Conservation (phyloP, 2,113 vertebrate genomes). For the Ageneiosus marmoratus region DNA sequence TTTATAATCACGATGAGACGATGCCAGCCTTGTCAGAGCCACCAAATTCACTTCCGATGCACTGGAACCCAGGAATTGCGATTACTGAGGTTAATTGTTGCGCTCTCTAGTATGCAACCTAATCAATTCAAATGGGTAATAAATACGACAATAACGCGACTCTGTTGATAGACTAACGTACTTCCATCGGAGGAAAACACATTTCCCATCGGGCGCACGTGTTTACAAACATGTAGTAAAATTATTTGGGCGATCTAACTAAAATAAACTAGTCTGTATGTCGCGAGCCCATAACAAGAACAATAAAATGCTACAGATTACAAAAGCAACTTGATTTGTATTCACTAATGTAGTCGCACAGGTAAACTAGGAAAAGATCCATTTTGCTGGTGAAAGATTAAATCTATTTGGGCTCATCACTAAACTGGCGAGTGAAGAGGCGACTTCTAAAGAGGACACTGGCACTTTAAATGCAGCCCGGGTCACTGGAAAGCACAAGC, state of each 20-base stretch:
- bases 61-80: slow-evolving; percentile 43
- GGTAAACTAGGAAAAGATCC: slow-evolving; percentile 2
- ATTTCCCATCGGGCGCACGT: not conserved
- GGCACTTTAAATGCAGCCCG: slow-evolving; percentile 61
- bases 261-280: not conserved
- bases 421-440: slow-evolving; percentile 58
- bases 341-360: not conserved
- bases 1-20: slow-evolving; percentile 65
- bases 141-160: slow-evolving; percentile 2
- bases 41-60: slow-evolving; percentile 58
- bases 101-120: slow-evolving; percentile 8
- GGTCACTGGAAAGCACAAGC: slow-evolving; percentile 61
- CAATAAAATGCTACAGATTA: slow-evolving; percentile 1
- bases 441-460: slow-evolving; percentile 59
- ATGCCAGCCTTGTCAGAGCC: slow-evolving; percentile 61
- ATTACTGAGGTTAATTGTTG: slow-evolving; percentile 9
- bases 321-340: not conserved
- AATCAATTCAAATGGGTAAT: not conserved
- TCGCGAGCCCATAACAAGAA: not conserved
- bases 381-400: slow-evolving; percentile 31
- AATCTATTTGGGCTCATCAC: slow-evolving; percentile 39
- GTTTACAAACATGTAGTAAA: not conserved
- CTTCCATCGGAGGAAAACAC: not conserved
- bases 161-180: not conserved
- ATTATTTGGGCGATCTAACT: not conserved